phyloP scores from a whole-genome alignment of 2,888 invertebrate genomes.

The Branchipolynoe longqiensis region DNA sequence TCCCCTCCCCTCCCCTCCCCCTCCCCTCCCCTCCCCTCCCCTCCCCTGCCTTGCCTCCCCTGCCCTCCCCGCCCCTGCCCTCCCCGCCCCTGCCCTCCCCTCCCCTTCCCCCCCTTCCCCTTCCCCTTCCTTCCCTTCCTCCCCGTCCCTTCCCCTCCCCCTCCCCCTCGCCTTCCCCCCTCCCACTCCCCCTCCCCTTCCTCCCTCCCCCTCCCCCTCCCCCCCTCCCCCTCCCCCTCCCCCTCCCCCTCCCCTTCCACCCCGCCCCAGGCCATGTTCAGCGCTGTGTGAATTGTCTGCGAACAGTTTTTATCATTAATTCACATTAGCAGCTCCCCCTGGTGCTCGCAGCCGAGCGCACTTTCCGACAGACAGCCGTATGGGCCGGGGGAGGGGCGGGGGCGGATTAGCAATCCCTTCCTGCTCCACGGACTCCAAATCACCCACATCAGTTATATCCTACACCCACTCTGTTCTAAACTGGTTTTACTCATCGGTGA shows the following conservation, averaged over 20 bases:
- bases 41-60: background rate
- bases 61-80: background rate
- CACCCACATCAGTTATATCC: too few relatives aligned
- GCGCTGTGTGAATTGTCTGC: background rate
- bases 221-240: background rate
- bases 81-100: too few relatives aligned
- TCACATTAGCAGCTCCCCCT: conserved; percentile 28
- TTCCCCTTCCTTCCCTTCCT: background rate
- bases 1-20: background rate
- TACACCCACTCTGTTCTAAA: too few relatives aligned
- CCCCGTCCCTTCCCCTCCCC: background rate
- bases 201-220: background rate
- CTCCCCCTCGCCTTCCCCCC: background rate
- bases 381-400: too few relatives aligned
- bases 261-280: background rate
- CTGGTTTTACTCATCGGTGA: too few relatives aligned
- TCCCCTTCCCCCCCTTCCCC: background rate
- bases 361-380: too few relatives aligned
- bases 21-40: background rate
- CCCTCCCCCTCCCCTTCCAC: background rate
- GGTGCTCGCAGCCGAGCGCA: too few relatives aligned
- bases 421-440: too few relatives aligned
- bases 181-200: background rate
- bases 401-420: too few relatives aligned
- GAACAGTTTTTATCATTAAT: conserved; percentile 27